Conservation (phyloP, 2,797 vertebrate genomes). For the Schizothorax lantsangensis region DNA sequence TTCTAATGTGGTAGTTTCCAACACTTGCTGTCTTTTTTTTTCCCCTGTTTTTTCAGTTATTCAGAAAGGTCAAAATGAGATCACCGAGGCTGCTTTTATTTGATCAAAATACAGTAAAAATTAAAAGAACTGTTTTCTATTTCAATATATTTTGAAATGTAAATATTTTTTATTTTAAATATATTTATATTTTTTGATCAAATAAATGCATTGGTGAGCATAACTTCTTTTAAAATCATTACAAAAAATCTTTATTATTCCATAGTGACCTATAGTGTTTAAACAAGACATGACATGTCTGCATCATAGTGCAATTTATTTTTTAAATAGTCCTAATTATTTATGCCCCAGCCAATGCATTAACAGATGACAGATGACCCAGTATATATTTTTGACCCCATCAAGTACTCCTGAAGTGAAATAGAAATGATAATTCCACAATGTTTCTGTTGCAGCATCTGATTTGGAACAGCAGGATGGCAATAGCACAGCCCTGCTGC, state of each 20-base stretch:
- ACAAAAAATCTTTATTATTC: neutral
- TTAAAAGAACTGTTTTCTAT: neutral
- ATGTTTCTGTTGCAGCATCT: constrained; percentile 6
- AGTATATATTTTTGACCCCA: constrained; percentile 3
- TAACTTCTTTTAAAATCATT: neutral
- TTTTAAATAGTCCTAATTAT: neutral
- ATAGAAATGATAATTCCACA: constrained; percentile 11
- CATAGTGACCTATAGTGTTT: neutral
- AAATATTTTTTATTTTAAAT: neutral
- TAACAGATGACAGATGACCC: neutral
- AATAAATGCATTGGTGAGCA: neutral
- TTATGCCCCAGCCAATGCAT: neutral
- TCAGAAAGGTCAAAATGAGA: neutral
- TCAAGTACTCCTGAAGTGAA: constrained; percentile 2
- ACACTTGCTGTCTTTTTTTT: neutral
- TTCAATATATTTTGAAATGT: neutral
- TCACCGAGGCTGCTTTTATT: neutral
- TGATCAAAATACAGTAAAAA: neutral
- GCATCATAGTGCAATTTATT: no score
- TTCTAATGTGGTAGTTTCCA: constrained; percentile 13
- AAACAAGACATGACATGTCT: neutral
- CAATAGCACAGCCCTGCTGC: neutral
- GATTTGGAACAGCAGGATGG: neutral
- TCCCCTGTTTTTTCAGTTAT: neutral
- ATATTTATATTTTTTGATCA: neutral